phyloP scores from a whole-genome alignment of 2,113 vertebrate species.

The Dasyprocta punctata region DNA sequence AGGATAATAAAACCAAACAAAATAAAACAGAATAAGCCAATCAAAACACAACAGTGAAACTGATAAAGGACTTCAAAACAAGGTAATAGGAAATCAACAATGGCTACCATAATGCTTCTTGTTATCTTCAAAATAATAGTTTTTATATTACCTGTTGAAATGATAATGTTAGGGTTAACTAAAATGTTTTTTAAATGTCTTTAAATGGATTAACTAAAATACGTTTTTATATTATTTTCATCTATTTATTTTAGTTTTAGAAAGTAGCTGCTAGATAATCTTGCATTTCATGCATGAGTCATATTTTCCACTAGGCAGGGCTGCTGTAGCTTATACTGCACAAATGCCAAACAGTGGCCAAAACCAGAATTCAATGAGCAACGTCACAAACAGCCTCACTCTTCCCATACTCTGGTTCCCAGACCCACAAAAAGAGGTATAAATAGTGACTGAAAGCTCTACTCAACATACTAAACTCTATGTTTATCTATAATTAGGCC shows the following conservation, averaged over 20 bases:
- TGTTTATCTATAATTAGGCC: not conserved
- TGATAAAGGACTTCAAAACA: too few species aligned
- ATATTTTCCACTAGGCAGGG: not conserved
- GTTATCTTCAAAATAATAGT: too few species aligned
- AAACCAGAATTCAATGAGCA: not conserved
- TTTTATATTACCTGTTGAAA: not conserved
- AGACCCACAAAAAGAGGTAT: not conserved
- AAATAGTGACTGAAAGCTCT: not conserved
- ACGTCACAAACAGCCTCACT: not conserved
- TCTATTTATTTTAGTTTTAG: not conserved
- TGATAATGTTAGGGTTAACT: not conserved
- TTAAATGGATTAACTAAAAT: not conserved
- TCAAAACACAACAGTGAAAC: too few species aligned
- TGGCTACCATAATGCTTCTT: too few species aligned
- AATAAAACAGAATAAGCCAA: too few species aligned
- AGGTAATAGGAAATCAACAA: too few species aligned
- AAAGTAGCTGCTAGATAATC: not conserved
- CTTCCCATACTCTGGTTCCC: not conserved
- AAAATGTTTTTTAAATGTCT: not conserved
- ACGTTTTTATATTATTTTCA: slow-evolving; percentile 30
- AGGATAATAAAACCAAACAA: too few species aligned
- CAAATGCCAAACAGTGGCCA: not conserved
- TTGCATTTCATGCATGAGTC: not conserved
- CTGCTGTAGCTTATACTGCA: not conserved
- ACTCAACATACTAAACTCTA: not conserved